phyloP scores from a whole-genome alignment of 2,113 vertebrate genomes.

The Panurus biarmicus region DNA sequence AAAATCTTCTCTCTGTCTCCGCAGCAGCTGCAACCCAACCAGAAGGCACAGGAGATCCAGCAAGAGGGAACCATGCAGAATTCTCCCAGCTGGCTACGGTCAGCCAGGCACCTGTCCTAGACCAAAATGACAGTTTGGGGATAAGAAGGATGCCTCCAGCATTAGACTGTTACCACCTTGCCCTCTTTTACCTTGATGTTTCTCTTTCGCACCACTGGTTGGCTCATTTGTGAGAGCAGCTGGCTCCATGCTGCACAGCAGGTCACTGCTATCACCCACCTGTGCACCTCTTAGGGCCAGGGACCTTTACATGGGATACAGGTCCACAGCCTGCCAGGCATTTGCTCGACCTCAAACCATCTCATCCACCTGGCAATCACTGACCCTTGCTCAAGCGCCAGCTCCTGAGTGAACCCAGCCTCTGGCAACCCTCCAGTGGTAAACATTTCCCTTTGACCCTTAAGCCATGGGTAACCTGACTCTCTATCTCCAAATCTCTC shows the following conservation, averaged over 20 bases:
- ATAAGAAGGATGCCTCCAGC: not conserved
- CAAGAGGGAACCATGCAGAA: not conserved
- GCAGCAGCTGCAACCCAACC: not conserved
- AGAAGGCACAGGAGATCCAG: not conserved
- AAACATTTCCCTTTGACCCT: not conserved
- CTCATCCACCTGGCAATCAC: not conserved
- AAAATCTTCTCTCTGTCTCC: not conserved
- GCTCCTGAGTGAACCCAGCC: not conserved
- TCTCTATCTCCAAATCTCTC: not conserved
- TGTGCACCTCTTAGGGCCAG: not conserved
- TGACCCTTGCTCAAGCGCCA: not conserved
- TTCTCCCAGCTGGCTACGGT: not conserved
- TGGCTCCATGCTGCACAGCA: not conserved
- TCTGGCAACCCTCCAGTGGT: not conserved
- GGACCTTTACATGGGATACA: not conserved
- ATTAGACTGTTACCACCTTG: not conserved
- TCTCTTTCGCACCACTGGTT: not conserved
- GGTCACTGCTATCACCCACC: not conserved
- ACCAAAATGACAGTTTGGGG: not conserved
- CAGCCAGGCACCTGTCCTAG: not conserved
- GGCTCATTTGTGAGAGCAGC: not conserved
- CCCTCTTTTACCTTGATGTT: not conserved
- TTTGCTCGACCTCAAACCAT: not conserved
- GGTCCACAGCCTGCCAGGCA: not conserved
- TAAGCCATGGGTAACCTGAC: not conserved